Conservation (phyloP, 2,888 invertebrate genomes). For the Exocentrus adspersus region DNA sequence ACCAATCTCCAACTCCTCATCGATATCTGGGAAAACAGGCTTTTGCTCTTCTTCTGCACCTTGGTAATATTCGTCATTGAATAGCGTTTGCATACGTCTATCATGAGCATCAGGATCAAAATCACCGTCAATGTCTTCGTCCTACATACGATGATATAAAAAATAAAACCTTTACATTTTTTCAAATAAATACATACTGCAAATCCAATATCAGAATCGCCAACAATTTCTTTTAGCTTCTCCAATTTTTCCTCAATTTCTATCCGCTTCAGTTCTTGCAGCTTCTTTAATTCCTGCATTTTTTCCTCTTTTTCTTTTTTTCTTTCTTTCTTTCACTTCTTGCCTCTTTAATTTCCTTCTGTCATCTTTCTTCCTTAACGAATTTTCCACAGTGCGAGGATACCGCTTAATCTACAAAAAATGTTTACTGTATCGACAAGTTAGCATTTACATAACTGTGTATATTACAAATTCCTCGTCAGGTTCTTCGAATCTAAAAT, state of each 20-base stretch:
- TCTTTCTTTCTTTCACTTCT: conserved; percentile 78
- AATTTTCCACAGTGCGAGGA: conserved; percentile 85
- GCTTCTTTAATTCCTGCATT: conserved; percentile 85
- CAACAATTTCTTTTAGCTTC: conserved; percentile 87
- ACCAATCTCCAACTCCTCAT: conserved; percentile 74
- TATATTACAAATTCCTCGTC: conserved; percentile 84
- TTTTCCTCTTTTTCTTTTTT: conserved; percentile 81
- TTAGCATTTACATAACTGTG: too few species aligned
- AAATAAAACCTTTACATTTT: conserved; percentile 5
- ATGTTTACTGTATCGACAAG: too few species aligned
- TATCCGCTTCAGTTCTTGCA: conserved; percentile 86
- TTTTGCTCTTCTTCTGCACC: conserved; percentile 77
- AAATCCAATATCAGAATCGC: conserved; percentile 78
- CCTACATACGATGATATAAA: conserved; percentile 63
- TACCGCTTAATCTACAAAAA: conserved; percentile 80
- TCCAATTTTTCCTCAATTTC: conserved; percentile 92
- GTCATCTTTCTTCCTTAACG: conserved; percentile 83
- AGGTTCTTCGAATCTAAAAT: conserved; percentile 96
- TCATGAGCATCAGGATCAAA: conserved; percentile 93
- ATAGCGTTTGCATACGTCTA: conserved; percentile 84
- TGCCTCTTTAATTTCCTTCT: conserved; percentile 81
- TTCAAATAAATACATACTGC: conserved; percentile 60
- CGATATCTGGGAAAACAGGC: conserved; percentile 86
- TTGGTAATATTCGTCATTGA: conserved; percentile 88
- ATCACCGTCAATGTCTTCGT: conserved; percentile 86